These are phyloP conservation scores for Hassar affinis DNA, from an alignment of 2,113 vertebrate genomes.

Conservation along the genomic window DNA sequence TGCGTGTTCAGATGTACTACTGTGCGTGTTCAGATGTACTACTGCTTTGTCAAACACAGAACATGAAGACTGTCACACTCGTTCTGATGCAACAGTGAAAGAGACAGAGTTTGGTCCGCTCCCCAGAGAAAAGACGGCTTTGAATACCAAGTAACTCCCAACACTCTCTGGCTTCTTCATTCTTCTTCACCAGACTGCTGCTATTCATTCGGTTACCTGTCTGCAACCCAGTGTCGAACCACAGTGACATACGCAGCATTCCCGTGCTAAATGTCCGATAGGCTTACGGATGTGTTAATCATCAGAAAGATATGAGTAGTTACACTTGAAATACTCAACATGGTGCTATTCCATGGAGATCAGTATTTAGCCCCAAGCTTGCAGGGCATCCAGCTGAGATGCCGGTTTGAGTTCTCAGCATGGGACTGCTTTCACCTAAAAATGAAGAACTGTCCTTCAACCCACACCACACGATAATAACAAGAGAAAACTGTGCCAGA, in stretches of 20 bases:
- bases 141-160: not conserved
- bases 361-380: slow-evolving; percentile 10
- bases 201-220: slow-evolving; percentile 16
- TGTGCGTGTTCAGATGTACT: slow-evolving; percentile 1
- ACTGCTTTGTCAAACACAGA: slow-evolving; percentile 5
- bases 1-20: not conserved
- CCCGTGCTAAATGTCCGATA: not conserved
- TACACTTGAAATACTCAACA: not conserved
- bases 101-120: slow-evolving; percentile 25
- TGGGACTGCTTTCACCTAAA: not conserved
- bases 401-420: slow-evolving; percentile 6
- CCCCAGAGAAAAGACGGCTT: slow-evolving; percentile 11
- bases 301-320: slow-evolving; percentile 19
- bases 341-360: slow-evolving; percentile 16
- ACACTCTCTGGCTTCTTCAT: slow-evolving; percentile 1
- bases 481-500: not conserved
- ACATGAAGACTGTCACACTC: slow-evolving; percentile 8
- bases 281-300: not conserved
- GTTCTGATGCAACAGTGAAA: slow-evolving; percentile 67
- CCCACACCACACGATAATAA: not conserved
- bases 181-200: slow-evolving; percentile 7
- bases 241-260: not conserved
- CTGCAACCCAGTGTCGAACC: not conserved
- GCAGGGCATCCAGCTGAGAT: slow-evolving; percentile 18
- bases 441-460: not conserved